Base-by-base conservation (phyloP, 1,140 invertebrate species). In the Drosophila mauritiana region DNA sequence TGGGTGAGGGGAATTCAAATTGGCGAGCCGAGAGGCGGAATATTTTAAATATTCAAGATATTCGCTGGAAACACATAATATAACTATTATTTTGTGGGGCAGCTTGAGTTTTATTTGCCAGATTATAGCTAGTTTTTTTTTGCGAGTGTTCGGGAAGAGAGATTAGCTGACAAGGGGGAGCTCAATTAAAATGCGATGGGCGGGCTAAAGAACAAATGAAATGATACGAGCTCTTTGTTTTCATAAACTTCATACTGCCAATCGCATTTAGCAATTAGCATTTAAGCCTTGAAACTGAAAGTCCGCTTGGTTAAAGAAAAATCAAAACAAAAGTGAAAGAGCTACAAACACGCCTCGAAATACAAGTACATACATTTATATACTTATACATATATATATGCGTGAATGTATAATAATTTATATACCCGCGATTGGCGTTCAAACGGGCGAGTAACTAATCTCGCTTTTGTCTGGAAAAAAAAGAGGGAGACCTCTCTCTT, bases 251-350 rank as follows among this genome's bases (percentile, higher is more conserved):
- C 34, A 22, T 34, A 62, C n/a, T 51, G 25, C 2, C n/a, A 43
- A 27, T 62, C 11, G 36, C 3, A 4, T 20, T 40, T 31, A 22
- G 12, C 59, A 62, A 57, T 27, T 37, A 7, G 27, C 31, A 37
- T 34, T 64, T 36, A 31, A 64, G 59, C 64, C 64, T 65, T 65
- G 64, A 68, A 68, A 68, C n/a, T 43, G 64, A 68, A 68, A 68
- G 64, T 64, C 64, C 43, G 37, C 45, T 17, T 48, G 31, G 25
- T 11, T 25, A 22, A 63, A 36, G 36, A 20, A 45, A 56, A 54
- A 20, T 8, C 34, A 55, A 48, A 68, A 55, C 25, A 53, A 74
- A 74, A 74, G 68, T 74, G 72, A 73, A 73, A 74, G 72, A 74
- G 48, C 54, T 56, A 8, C 34, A 11, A 39, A 17, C 22, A 42